Evolutionary conservation across 1,140 invertebrate species (phyloP).

Genomic region (Diachasma alloeum): DNA sequence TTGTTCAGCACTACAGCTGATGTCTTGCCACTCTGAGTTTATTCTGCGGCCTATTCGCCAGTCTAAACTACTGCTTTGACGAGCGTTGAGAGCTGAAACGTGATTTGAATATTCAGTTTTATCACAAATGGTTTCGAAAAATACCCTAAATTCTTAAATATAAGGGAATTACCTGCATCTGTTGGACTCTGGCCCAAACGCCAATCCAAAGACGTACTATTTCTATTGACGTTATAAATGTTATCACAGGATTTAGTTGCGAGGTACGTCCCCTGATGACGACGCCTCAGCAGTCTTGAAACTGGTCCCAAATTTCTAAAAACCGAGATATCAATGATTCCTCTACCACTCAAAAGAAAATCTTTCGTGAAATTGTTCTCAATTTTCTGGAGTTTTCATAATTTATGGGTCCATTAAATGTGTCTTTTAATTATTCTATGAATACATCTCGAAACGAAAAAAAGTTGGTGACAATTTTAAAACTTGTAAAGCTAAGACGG

Average conservation of each 20-base stretch:
- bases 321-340: not conserved
- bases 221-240: conserved; percentile 63
- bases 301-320: conserved; percentile 63
- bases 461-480: too few species aligned
- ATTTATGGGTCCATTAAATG: too few species aligned
- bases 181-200: conserved; percentile 44
- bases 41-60: conserved; percentile 53
- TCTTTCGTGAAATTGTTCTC: too few species aligned
- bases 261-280: conserved; percentile 56
- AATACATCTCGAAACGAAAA: too few species aligned
- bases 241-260: conserved; percentile 65
- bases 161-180: conserved; percentile 46
- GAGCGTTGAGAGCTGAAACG: conserved; percentile 42
- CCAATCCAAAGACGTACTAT: conserved; percentile 56
- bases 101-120: not conserved
- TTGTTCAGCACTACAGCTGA: conserved; percentile 57
- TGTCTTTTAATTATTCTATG: too few species aligned
- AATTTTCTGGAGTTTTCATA: too few species aligned
- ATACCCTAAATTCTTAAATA: not conserved
- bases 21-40: conserved; percentile 49
- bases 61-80: conserved; percentile 60
- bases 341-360: not conserved
- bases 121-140: not conserved
- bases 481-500: too few species aligned
- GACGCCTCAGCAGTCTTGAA: conserved; percentile 61